Percentiles rank a stretch among this genome's conserved stretches.
Evolutionary conservation across 2,888 invertebrate genomes (phyloP).

Genomic region (Hanleya hanleyi): DNA sequence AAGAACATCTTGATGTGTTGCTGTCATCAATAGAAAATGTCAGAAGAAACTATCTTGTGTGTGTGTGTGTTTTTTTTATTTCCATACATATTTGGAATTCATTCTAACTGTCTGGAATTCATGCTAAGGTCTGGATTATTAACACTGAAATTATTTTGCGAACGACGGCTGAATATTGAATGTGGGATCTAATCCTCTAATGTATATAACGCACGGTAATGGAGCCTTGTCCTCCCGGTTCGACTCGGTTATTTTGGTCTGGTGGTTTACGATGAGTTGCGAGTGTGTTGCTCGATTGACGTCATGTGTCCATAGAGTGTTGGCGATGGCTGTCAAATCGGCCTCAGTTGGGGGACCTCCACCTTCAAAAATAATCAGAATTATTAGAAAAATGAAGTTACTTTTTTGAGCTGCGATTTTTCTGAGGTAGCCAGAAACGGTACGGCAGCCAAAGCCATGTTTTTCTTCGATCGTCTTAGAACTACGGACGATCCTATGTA

Average conservation of each 20-base stretch:
- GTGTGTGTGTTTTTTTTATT: no score
- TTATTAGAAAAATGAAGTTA: not conserved
- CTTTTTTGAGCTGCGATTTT: no score
- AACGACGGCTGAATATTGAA: not conserved
- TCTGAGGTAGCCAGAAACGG: no score
- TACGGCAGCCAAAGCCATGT: no score
- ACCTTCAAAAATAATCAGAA: not conserved
- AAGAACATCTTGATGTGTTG: no score
- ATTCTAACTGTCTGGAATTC: no score
- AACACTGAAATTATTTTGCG: not conserved
- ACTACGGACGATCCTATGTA: no score
- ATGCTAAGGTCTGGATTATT: not conserved
- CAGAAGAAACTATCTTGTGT: no score
- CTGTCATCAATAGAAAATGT: no score
- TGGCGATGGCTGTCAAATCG: not conserved
- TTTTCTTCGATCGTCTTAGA: no score
- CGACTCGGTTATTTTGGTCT: slow-evolving; percentile 23
- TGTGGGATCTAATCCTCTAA: not conserved
- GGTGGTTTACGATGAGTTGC: slow-evolving; percentile 38
- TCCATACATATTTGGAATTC: no score
- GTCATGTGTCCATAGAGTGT: slow-evolving; percentile 46
- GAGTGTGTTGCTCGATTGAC: slow-evolving; percentile 30
- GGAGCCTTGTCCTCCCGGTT: slow-evolving; percentile 33
- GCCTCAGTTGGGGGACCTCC: not conserved
- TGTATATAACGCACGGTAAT: slow-evolving; percentile 15